These are phyloP conservation scores for Tachypleus tridentatus DNA, from an alignment of 1,140 invertebrate species.

Conservation along the genomic window DNA sequence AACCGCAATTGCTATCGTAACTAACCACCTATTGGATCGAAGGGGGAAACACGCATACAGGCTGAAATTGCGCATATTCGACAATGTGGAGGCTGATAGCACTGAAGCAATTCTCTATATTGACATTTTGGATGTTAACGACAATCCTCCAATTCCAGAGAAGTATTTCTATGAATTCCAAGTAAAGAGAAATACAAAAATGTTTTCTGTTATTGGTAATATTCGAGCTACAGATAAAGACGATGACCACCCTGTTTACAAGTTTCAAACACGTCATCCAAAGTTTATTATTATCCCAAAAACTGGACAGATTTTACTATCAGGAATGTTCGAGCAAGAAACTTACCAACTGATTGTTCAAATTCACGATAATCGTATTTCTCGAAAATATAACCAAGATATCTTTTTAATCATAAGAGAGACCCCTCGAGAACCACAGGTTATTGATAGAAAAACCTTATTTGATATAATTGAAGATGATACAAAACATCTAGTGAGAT, in stretches of 20 bases:
- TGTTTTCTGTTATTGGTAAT: conserved; percentile 64
- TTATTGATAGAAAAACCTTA: conserved; percentile 2
- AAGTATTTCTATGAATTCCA: conserved; percentile 63
- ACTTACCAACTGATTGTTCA: conserved; percentile 44
- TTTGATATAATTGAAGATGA: not conserved
- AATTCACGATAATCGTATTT: conserved; percentile 64
- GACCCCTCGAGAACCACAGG: conserved; percentile 9
- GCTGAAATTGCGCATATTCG: conserved; percentile 58
- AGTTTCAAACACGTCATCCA: conserved; percentile 59
- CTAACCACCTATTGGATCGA: conserved; percentile 54
- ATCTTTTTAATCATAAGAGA: conserved; percentile 15
- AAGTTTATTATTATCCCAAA: conserved; percentile 76
- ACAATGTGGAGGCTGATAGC: conserved; percentile 56
- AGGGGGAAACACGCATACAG: conserved; percentile 54
- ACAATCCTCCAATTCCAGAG: conserved; percentile 73
- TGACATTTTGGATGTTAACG: conserved; percentile 69
- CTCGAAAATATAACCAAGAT: conserved; percentile 41
- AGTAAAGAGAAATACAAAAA: conserved; percentile 44
- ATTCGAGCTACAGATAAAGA: conserved; percentile 72
- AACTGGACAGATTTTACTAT: conserved; percentile 72
- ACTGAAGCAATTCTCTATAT: conserved; percentile 57
- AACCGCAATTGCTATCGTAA: conserved; percentile 45
- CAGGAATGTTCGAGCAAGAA: conserved; percentile 36
- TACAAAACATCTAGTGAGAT: conserved; percentile 2
- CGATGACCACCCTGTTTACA: conserved; percentile 72